phyloP scores from a whole-genome alignment of 2,888 invertebrate genomes.

The Morpho helenor region DNA sequence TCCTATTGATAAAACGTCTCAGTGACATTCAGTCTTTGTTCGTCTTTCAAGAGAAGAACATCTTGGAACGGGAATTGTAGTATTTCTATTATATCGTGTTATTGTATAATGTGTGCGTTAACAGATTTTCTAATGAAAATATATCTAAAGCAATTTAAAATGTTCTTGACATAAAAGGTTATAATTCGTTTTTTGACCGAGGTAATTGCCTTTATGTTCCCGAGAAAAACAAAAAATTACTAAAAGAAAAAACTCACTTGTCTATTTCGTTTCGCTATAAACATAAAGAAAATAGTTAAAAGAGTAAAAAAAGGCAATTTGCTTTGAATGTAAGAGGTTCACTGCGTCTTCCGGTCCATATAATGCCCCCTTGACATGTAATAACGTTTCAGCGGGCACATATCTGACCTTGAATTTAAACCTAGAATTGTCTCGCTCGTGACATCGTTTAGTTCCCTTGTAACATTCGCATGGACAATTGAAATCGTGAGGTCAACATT shows the following conservation, averaged over 20 bases:
- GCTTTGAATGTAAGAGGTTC: slow-evolving; percentile 1
- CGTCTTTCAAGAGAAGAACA: too few species aligned
- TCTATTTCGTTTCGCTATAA: slow-evolving; percentile 4
- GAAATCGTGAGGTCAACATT: slow-evolving; percentile 77
- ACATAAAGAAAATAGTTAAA: slow-evolving; percentile 5
- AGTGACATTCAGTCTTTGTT: too few species aligned
- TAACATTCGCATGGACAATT: slow-evolving; percentile 77
- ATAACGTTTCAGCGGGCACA: slow-evolving; percentile 51
- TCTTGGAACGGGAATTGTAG: too few species aligned
- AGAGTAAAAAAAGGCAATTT: slow-evolving; percentile 10
- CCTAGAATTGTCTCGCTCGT: slow-evolving; percentile 67
- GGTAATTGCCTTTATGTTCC: slow-evolving; percentile 1
- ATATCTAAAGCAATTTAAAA: slow-evolving; percentile 8
- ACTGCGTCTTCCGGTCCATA: neutral
- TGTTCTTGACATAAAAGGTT: slow-evolving; percentile 4
- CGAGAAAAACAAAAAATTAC: neutral
- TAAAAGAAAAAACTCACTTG: neutral
- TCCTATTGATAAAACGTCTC: too few species aligned
- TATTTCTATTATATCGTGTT: too few species aligned
- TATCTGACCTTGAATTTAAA: slow-evolving; percentile 73
- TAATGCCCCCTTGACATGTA: slow-evolving; percentile 27
- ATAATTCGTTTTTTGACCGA: neutral
- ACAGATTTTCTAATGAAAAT: slow-evolving; percentile 8
- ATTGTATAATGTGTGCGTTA: too few species aligned
- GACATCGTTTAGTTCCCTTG: slow-evolving; percentile 71